A percentile compares a stretch with the other conserved stretches of the same genome.
phyloP scores from a whole-genome alignment of 2,797 vertebrate species.

The Glyptemys insculpta region DNA sequence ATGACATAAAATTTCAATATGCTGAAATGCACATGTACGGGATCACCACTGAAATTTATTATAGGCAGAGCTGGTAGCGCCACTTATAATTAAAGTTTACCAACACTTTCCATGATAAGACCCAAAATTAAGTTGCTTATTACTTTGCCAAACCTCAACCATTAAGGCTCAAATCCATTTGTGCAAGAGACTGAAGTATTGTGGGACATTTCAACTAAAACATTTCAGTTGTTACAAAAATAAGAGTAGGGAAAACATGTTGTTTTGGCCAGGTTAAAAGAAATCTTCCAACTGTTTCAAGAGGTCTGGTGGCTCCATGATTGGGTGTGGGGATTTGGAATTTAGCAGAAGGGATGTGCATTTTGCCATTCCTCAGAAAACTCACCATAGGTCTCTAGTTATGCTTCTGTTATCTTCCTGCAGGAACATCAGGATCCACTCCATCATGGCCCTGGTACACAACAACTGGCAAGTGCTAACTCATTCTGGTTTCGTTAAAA shows the following conservation, averaged over 20 bases:
- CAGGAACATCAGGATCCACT: background rate
- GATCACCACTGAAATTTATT: background rate
- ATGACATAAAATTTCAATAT: background rate
- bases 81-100: background rate
- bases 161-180: background rate
- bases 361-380: background rate
- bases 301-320: background rate
- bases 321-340: background rate
- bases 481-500: background rate
- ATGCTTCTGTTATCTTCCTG: background rate
- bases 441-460: background rate
- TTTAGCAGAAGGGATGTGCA: background rate
- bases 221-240: background rate
- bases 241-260: background rate
- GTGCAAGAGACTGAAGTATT: background rate
- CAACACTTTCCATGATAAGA: background rate
- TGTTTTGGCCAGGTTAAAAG: background rate
- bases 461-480: background rate
- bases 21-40: background rate
- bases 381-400: background rate
- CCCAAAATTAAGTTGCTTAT: background rate
- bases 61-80: background rate
- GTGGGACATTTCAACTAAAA: background rate
- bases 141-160: background rate
- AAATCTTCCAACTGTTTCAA: background rate